These are phyloP conservation scores for Cheilosia vulpina DNA, from an alignment of 2,888 invertebrate species.

Conservation along the genomic window DNA sequence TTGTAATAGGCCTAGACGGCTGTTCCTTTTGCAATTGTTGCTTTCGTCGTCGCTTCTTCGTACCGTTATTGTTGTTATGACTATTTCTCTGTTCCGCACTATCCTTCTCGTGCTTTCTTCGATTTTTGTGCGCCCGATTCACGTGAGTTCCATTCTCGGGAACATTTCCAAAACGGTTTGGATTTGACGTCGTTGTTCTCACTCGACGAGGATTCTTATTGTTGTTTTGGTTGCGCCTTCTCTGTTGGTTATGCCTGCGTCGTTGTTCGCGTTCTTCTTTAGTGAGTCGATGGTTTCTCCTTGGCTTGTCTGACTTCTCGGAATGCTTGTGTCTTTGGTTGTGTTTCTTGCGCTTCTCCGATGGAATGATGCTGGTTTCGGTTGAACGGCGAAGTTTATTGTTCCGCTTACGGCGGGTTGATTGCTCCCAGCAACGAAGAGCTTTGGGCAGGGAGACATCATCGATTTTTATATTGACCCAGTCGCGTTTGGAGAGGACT, in stretches of 20 bases:
- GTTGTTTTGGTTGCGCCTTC: slow-evolving; percentile 78
- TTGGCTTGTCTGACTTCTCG: slow-evolving; percentile 47
- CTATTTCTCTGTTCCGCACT: slow-evolving; percentile 58
- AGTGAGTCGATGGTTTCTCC: slow-evolving; percentile 51
- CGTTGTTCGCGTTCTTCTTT: slow-evolving; percentile 74
- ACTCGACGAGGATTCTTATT: slow-evolving; percentile 67
- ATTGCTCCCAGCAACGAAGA: slow-evolving; percentile 94
- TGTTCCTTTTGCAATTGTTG: slow-evolving; percentile 78
- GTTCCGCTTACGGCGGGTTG: slow-evolving; percentile 81
- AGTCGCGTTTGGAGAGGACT: slow-evolving; percentile 93
- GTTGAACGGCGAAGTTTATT: slow-evolving; percentile 80
- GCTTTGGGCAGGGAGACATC: slow-evolving; percentile 93
- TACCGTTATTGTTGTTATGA: slow-evolving; percentile 78
- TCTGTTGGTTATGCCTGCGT: slow-evolving; percentile 77
- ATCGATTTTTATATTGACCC: slow-evolving; percentile 93
- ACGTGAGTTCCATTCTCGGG: slow-evolving; percentile 53
- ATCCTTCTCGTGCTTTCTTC: slow-evolving; percentile 72
- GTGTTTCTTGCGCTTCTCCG: slow-evolving; percentile 71
- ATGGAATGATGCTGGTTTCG: slow-evolving; percentile 78
- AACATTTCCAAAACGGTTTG: slow-evolving; percentile 55
- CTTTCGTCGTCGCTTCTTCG: slow-evolving; percentile 76
- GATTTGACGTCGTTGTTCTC: slow-evolving; percentile 52
- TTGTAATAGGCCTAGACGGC: slow-evolving; percentile 54
- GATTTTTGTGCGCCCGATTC: slow-evolving; percentile 76
- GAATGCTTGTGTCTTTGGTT: slow-evolving; percentile 77